Base-by-base conservation (phyloP, 2,797 vertebrate species). In the Pitangus sulphuratus region DNA sequence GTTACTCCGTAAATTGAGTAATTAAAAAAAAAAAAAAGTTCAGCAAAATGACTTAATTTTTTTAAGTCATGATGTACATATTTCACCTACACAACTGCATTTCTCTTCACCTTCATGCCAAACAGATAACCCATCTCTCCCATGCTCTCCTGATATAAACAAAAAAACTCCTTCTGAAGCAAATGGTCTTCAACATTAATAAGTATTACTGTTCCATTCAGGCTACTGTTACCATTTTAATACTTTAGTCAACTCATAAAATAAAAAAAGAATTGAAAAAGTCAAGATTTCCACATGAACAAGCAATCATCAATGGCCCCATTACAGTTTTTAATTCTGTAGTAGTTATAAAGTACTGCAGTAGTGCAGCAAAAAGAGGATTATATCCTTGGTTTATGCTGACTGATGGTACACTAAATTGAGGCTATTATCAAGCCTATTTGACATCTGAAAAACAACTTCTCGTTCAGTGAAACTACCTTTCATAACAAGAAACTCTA, bases 401-500 rank as follows among this genome's bases (percentile, higher is more conserved):
- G 47, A 28, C 60, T 60, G 44, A 74, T 28, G 57, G 40, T 47
- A 76, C 19, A 8, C 15, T 64, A 75, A 22, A 33, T 33, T 4
- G 3, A 87, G 26, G 19, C 51, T 92, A 13, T 26, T 71, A 66
- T 22, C 62, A 70, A 83, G 33, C 18, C 57, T 72, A 14, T 68
- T 53, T 71, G 54, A 91, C 40, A 68, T 53, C 18, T 58, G 37
- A 60, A 64, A 86, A 93, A 56, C 19, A 60, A 33, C 44, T 65
- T 50, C 53, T 96, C 15, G 33, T 69, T 79, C 12, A 2, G 53
- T 47, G 88, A 78, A 87, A 53, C 16, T 61, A 1, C 35, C 62
- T 69, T 85, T 93, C 81, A 47, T 87, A 88, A 64, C 47, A 94
- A 85, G 84, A 96, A 93, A 65, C 51, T 84, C 78, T 85, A 80